A percentile compares a stretch with the other conserved stretches of the same genome.
Evolutionary conservation across 2,797 vertebrate genomes (phyloP).

Genomic region (Lithobates sylvaticus): DNA sequence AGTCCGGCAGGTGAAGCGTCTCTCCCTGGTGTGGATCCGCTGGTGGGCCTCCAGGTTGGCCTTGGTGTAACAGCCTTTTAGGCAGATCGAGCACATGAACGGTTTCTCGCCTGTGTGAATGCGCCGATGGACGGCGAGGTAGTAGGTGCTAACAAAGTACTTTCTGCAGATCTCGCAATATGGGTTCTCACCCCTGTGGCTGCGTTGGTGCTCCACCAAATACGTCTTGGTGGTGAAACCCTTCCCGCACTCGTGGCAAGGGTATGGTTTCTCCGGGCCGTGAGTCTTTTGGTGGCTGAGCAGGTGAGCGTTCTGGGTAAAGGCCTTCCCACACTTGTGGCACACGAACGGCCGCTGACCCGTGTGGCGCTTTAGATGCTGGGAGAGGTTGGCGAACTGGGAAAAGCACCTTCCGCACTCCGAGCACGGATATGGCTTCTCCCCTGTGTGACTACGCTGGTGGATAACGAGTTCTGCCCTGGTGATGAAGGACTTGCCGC

Average conservation of each 20-base stretch:
- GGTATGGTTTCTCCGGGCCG: background rate
- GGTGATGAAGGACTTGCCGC: too few relatives aligned
- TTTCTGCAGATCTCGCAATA: conserved; percentile 27
- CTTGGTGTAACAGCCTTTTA: background rate
- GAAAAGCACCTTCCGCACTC: background rate
- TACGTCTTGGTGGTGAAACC: background rate
- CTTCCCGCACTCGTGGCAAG: conserved; percentile 5
- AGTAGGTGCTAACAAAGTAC: background rate
- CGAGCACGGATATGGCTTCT: too few relatives aligned
- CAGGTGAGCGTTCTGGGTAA: conserved; percentile 14
- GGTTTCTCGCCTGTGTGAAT: background rate
- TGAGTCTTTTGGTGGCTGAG: background rate
- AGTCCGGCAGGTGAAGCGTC: background rate
- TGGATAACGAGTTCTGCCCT: too few relatives aligned
- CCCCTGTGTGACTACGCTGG: too few relatives aligned
- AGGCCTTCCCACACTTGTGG: conserved; percentile 9
- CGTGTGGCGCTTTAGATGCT: conserved; percentile 12
- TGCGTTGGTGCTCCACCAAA: conserved; percentile 16
- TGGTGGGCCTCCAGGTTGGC: background rate
- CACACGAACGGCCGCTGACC: conserved; percentile 20
- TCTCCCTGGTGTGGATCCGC: conserved; percentile 7
- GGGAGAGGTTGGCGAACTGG: background rate
- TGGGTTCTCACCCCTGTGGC: background rate
- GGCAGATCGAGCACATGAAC: background rate
- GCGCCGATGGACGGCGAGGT: background rate